Conservation (phyloP, 2,113 vertebrate genomes). For the Phalacrocorax brasilianus region DNA sequence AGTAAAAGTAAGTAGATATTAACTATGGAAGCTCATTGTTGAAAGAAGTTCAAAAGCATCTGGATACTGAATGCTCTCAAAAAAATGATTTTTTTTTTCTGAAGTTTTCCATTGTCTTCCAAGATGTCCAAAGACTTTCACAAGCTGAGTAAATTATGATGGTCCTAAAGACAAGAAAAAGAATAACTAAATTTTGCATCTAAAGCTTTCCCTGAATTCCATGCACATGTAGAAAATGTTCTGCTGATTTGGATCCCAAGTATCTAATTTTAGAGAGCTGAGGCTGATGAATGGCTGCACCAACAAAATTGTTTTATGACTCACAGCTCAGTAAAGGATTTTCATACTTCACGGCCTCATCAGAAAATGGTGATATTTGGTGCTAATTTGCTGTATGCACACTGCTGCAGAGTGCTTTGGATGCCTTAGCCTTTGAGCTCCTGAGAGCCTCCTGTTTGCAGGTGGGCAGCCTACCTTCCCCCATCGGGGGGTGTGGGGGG, state of each 20-base stretch:
- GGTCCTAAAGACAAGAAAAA: slow-evolving; percentile 8
- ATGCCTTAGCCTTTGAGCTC: background rate
- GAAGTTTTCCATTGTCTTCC: background rate
- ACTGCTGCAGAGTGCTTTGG: background rate
- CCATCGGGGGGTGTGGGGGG: no score
- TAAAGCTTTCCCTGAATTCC: background rate
- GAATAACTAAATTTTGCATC: background rate
- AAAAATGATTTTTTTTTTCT: background rate
- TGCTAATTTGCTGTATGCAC: background rate
- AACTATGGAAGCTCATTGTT: background rate
- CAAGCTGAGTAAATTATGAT: background rate
- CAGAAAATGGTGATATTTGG: background rate
- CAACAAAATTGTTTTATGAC: background rate
- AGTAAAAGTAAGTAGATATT: background rate
- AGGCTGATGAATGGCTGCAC: background rate
- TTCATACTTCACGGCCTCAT: background rate
- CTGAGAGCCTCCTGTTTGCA: background rate
- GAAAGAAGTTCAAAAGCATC: background rate
- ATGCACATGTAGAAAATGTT: background rate
- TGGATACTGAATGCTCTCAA: background rate
- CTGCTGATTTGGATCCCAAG: background rate
- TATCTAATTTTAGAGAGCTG: slow-evolving; percentile 22
- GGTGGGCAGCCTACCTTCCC: background rate
- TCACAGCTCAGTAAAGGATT: slow-evolving; percentile 3
- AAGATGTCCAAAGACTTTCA: background rate